These are phyloP conservation scores for Agraylea sexmaculata DNA, from an alignment of 1,140 invertebrate species.

Conservation along the genomic window DNA sequence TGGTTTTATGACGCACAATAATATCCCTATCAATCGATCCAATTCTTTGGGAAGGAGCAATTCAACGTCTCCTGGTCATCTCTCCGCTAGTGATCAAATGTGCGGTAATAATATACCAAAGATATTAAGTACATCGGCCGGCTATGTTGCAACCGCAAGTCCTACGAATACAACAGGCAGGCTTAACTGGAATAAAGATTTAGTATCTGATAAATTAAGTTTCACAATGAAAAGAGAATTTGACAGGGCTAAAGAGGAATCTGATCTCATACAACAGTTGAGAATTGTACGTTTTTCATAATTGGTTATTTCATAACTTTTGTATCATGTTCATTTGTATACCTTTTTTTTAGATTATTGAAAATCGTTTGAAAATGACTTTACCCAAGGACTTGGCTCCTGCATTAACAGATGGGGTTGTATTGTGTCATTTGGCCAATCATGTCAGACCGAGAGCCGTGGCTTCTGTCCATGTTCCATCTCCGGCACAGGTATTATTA, in stretches of 20 bases:
- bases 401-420: constrained; percentile 80
- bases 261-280: constrained; percentile 71
- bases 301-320: constrained; percentile 9
- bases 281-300: constrained; percentile 52
- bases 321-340: constrained; percentile 10
- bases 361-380: constrained; percentile 77
- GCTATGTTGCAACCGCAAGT: constrained; percentile 42
- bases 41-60: constrained; percentile 29
- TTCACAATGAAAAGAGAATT: constrained; percentile 88
- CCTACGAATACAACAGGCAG: constrained; percentile 37
- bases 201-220: constrained; percentile 62
- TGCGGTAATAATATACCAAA: constrained; percentile 27
- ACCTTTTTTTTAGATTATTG: constrained; percentile 64
- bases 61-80: constrained; percentile 29
- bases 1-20: constrained; percentile 40
- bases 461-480: constrained; percentile 88
- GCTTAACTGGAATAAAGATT: constrained; percentile 58
- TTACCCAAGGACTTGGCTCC: constrained; percentile 78
- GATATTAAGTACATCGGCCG: constrained; percentile 43
- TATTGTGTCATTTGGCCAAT: constrained; percentile 88
- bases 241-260: constrained; percentile 80
- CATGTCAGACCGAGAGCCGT: constrained; percentile 81
- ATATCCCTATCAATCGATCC: constrained; percentile 33
- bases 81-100: constrained; percentile 24
- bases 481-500: constrained; percentile 75